Base-by-base conservation (phyloP, 2,888 invertebrate genomes). In the Nasonovia ribisnigri region DNA sequence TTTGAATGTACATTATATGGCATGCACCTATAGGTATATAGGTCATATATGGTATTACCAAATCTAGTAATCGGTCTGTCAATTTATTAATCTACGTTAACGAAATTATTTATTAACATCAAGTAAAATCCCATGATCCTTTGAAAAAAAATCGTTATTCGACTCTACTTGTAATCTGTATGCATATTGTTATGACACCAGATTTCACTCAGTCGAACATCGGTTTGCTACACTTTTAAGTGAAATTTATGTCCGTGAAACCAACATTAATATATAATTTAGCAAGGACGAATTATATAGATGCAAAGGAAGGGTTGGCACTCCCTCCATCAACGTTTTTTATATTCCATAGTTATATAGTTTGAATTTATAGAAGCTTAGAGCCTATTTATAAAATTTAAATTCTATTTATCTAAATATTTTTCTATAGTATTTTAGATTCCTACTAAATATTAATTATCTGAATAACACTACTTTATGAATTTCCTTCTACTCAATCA, bases 81-180 rank as follows among this genome's bases (percentile, higher is more conserved):
- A 54, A 88, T 51, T 11, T 88, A 88, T 51, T 88, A 88, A 88
- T 88, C 88, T 36, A 36, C 36, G 51, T n/a, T 36, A 88, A 3
- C 51, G 36, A 88, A 48, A 88, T 88, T 88, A 88, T 88, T 88
- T 88, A 88, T 88, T 48, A 51, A 54, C 54, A 88, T 13, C 26
- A 13, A 11, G 42, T 88, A 42, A 88, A 88, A 88, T 26, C 54
- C 26, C 42, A 42, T 26, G 88, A 88, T 36, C 54, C n/a, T 77
- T 36, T 77, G 13, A n/a, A 77, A 77, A 60, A 77, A 77, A 36
- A n/a, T 36, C 67, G 67, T n/a, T 67, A n/a, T 67, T 77, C 67
- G 20, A 77, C 67, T 77, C 16, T 67, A 77, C 67, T n/a, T 77
- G 36, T 48, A n/a, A 87, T 46, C n/a, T 88, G 24, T 88, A 88